Evolutionary conservation across 2,113 vertebrate genomes (phyloP).

Genomic region (Haemorhous mexicanus): DNA sequence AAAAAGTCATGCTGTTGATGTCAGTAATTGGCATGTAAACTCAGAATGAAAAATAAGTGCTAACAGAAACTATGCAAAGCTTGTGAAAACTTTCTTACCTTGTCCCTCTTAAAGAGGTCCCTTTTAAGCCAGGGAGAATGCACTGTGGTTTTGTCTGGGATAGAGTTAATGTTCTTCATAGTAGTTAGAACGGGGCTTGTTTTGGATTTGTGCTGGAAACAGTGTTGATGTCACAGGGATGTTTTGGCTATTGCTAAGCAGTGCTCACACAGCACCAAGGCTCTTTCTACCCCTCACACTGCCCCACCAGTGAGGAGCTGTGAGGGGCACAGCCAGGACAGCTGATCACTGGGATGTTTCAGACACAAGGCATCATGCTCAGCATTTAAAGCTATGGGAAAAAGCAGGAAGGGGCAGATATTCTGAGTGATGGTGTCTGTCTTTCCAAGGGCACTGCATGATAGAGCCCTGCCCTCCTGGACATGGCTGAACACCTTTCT

Average conservation of each 20-base stretch:
- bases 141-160: neutral
- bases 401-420: neutral
- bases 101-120: neutral
- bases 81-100: neutral
- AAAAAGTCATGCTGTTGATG: neutral
- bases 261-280: neutral
- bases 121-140: neutral
- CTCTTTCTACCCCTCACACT: neutral
- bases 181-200: neutral
- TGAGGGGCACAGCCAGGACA: neutral
- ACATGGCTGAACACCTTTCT: neutral
- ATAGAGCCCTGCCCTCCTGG: neutral
- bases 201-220: neutral
- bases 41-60: neutral
- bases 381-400: neutral
- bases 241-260: neutral
- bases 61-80: neutral
- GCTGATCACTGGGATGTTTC: neutral
- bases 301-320: fast-evolving
- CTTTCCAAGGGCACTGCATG: neutral
- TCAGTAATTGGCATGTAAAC: neutral
- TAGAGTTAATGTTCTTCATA: neutral
- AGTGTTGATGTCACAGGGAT: neutral
- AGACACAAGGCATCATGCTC: neutral
- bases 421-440: no score